phyloP scores from a whole-genome alignment of 2,113 vertebrate species.

The Semicossyphus pulcher region DNA sequence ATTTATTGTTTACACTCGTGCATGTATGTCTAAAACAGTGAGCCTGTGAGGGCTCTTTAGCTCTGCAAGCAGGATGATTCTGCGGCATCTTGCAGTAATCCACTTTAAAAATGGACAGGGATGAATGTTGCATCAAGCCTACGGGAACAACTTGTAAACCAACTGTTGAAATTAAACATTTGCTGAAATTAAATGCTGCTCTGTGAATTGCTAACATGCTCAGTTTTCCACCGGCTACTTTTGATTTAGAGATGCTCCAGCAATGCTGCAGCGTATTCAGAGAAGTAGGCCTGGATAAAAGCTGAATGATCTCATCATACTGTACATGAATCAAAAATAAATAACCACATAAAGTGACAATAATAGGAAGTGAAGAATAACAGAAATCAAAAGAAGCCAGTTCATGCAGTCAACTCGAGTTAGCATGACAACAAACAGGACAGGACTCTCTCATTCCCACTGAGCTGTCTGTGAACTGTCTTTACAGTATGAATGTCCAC shows the following conservation, averaged over 20 bases:
- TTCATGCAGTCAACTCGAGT: too few species aligned
- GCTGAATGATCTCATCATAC: too few species aligned
- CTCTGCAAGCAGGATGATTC: not conserved
- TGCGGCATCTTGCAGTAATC: constrained; percentile 20
- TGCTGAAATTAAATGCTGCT: constrained; percentile 9
- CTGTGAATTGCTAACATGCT: not conserved
- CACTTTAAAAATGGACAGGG: constrained; percentile 36
- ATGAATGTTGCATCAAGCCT: constrained; percentile 42
- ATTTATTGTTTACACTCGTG: not conserved
- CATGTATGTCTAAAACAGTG: not conserved
- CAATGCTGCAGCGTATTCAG: not conserved
- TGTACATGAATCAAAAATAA: too few species aligned
- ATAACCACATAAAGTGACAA: too few species aligned
- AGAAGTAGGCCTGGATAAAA: not conserved
- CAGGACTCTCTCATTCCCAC: too few species aligned
- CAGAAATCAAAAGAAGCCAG: too few species aligned
- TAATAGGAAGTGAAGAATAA: too few species aligned
- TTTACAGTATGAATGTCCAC: too few species aligned
- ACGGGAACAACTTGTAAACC: constrained; percentile 12
- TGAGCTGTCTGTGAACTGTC: too few species aligned
- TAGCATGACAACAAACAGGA: too few species aligned
- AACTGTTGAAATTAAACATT: constrained; percentile 10
- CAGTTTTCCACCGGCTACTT: not conserved
- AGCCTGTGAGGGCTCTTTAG: not conserved
- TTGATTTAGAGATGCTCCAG: constrained; percentile 9